Conservation (phyloP, 2,888 invertebrate genomes). For the Uropetala carovei region DNA sequence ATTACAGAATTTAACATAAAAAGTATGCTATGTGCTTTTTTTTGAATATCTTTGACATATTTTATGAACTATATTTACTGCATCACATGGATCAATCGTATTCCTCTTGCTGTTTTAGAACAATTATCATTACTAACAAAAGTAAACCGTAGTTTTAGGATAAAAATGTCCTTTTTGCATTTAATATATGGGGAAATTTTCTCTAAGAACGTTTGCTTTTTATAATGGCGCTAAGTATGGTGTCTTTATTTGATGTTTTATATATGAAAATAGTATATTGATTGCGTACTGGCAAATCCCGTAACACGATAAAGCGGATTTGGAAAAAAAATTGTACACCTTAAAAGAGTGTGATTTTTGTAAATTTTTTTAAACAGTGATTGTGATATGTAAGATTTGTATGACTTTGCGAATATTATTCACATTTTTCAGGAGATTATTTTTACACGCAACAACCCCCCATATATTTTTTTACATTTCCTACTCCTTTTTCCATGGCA, state of each 20-base stretch:
- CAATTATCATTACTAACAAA: constrained; percentile 6
- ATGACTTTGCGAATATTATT: constrained; percentile 25
- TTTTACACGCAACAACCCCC: constrained; percentile 44
- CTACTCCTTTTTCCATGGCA: constrained; percentile 54
- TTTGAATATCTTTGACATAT: constrained; percentile 61
- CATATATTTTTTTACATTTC: constrained; percentile 60
- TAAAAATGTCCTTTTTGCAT: constrained; percentile 37
- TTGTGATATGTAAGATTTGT: constrained; percentile 43
- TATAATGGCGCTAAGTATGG: constrained; percentile 51
- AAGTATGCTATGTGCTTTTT: constrained; percentile 62
- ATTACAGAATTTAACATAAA: constrained; percentile 60
- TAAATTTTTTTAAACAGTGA: constrained; percentile 52
- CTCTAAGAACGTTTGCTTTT: constrained; percentile 50
- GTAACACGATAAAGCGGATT: not conserved
- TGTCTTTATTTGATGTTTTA: constrained; percentile 59
- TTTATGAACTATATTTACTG: constrained; percentile 63
- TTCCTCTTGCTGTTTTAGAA: constrained; percentile 48
- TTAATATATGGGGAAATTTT: constrained; percentile 50
- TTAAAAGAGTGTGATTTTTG: constrained; percentile 47
- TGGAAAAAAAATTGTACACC: constrained; percentile 49
- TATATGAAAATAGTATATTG: constrained; percentile 51
- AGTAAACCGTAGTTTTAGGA: not conserved
- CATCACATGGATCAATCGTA: constrained; percentile 61
- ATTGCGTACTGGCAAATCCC: constrained; percentile 1
- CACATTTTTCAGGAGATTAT: constrained; percentile 53